These are phyloP conservation scores for Arizona elegans DNA, from an alignment of 2,113 vertebrate genomes.

Conservation along the genomic window DNA sequence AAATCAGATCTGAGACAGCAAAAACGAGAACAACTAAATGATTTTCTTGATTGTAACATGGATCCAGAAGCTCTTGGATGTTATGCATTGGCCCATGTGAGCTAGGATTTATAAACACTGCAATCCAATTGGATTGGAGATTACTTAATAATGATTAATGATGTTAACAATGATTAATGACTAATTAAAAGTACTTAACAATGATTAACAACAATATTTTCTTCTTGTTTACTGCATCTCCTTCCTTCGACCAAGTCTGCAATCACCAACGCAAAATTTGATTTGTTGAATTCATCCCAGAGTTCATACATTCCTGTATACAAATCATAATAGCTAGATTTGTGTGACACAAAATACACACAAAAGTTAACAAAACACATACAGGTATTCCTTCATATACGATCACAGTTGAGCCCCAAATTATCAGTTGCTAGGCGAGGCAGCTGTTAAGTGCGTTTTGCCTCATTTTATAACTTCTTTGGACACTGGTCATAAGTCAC, in stretches of 20 bases:
- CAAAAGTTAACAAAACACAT: neutral
- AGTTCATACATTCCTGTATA: neutral
- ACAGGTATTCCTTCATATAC: neutral
- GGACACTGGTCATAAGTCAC: neutral
- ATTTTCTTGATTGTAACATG: neutral
- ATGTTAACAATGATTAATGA: neutral
- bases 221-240: neutral
- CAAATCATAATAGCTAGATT: neutral
- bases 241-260: neutral
- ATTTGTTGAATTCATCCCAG: neutral
- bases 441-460: neutral
- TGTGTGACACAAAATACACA: neutral
- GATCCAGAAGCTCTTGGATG: neutral
- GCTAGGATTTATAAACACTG: neutral
- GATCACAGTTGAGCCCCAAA: neutral
- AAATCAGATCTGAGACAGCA: slow-evolving; percentile 15
- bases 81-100: neutral
- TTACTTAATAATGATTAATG: neutral
- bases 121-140: neutral
- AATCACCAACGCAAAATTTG: neutral
- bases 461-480: neutral
- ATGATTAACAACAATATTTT: no score
- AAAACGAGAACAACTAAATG: slow-evolving; percentile 23
- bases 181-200: no score
- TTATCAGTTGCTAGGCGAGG: neutral